phyloP scores from a whole-genome alignment of 2,113 vertebrate species.

The Hemichromis elongatus region DNA sequence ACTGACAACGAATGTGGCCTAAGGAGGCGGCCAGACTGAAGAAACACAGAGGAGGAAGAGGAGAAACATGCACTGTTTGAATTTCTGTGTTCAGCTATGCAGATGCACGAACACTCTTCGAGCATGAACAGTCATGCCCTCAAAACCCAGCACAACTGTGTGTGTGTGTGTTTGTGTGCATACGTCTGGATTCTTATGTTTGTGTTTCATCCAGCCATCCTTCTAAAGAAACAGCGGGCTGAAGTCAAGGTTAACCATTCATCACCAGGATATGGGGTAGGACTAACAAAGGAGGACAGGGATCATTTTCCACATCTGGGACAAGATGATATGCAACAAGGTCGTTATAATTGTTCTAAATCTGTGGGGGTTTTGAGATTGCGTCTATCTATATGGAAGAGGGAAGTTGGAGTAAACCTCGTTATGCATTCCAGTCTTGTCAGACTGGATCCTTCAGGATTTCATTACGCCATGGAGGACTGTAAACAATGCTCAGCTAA shows the following conservation, averaged over 20 bases:
- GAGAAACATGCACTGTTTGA: background rate
- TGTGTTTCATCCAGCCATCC: background rate
- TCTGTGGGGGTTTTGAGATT: constrained; percentile 16
- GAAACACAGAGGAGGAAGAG: background rate
- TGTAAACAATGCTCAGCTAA: constrained; percentile 21
- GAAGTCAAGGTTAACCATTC: background rate
- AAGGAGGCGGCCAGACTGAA: background rate
- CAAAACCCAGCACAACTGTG: constrained; percentile 2
- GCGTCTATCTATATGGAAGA: constrained; percentile 5
- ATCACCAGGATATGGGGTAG: background rate
- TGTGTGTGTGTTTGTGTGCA: background rate
- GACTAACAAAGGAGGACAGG: background rate
- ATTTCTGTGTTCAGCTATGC: constrained; percentile 45
- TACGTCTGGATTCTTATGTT: background rate
- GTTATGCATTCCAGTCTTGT: constrained; percentile 29
- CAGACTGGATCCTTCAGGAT: constrained; percentile 32
- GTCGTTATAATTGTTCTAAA: background rate
- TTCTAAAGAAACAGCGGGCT: background rate
- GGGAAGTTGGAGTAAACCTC: constrained; percentile 19
- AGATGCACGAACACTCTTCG: background rate
- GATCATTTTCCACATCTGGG: background rate
- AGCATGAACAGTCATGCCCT: constrained; percentile 14
- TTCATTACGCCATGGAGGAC: constrained; percentile 19
- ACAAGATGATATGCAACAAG: background rate
- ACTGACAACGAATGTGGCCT: background rate